Percentiles rank a stretch among this genome's conserved stretches.
Conservation (phyloP, 2,113 vertebrate species). For the Pan troglodytes region NHGRI_mPanTro3-v2.1_pri NC_072411.2:125841001-125841500, state of each 20-base stretch:
- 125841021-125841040: not conserved
- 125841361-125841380: not conserved
- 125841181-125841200: not conserved
- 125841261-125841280: not conserved
- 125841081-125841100: not conserved
- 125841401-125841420: conserved; percentile 81
- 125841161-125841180: conserved; percentile 26
- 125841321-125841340: conserved; percentile 52
- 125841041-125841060: not conserved
- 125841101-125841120: not conserved
- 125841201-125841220: not conserved
- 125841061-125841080: not conserved
- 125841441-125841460: conserved; percentile 87
- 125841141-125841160: not conserved
- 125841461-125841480: conserved; percentile 87
- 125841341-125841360: not conserved
- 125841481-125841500: conserved; percentile 89
- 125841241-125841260: not conserved
- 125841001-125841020: not conserved
- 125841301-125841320: not conserved
- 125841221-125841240: not conserved
- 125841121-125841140: not conserved
- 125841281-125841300: not conserved
- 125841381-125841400: conserved; percentile 1
- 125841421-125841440: conserved; percentile 86